phyloP scores from a whole-genome alignment of 2,113 vertebrate species.

The Tapirus terrestris region DNA sequence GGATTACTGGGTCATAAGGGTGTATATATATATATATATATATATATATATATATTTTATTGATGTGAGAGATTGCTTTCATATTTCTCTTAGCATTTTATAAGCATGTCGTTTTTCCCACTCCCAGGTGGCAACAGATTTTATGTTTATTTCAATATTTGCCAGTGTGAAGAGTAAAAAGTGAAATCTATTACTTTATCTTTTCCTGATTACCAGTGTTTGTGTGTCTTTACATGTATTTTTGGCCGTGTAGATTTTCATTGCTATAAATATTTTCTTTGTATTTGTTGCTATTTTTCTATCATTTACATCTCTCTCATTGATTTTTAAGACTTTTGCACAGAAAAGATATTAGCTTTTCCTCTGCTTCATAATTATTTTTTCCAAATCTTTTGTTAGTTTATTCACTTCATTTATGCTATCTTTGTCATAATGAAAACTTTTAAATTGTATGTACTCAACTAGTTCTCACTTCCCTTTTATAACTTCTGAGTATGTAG shows the following conservation, averaged over 20 bases:
- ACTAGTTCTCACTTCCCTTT: neutral
- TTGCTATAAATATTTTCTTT: neutral
- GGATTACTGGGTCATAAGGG: neutral
- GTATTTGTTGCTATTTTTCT: neutral
- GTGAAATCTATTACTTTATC: neutral
- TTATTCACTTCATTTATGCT: neutral
- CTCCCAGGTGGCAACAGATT: neutral
- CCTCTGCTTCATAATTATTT: neutral
- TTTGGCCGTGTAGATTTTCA: neutral
- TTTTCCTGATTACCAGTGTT: neutral
- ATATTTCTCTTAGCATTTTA: neutral
- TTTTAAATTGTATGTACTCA: neutral
- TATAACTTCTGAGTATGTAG: neutral
- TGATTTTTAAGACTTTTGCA: neutral
- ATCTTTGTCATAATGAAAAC: neutral
- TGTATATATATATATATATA: too few species aligned
- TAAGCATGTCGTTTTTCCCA: neutral
- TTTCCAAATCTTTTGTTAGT: neutral
- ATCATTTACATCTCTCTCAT: neutral
- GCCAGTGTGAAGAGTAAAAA: neutral
- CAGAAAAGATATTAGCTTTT: neutral
- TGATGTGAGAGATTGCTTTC: neutral
- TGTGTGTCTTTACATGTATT: neutral
- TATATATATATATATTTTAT: too few species aligned
- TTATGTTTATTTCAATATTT: constrained; percentile 45